phyloP scores from a whole-genome alignment of 2,888 invertebrate genomes.

The Rotaria socialis region DNA sequence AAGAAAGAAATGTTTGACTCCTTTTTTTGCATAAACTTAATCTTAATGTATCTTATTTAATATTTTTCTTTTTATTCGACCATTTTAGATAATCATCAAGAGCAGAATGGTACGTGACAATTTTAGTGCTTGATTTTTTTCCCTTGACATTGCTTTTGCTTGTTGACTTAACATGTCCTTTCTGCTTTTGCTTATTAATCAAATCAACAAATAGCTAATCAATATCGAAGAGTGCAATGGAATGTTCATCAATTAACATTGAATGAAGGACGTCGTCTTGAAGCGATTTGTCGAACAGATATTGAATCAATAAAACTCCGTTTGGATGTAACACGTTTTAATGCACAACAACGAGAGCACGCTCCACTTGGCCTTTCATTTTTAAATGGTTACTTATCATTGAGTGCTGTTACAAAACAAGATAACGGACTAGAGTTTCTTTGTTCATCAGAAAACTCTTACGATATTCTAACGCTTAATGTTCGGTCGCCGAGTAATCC shows the following conservation, averaged over 20 bases:
- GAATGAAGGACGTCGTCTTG: neutral
- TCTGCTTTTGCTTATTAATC: slow-evolving; percentile 10
- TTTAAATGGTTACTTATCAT: neutral
- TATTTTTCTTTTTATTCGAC: neutral
- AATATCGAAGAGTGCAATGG: neutral
- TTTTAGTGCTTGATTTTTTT: neutral
- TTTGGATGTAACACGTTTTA: neutral
- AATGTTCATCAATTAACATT: neutral
- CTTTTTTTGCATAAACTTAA: neutral
- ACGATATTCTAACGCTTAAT: neutral
- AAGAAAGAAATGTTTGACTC: neutral
- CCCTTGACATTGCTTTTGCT: neutral
- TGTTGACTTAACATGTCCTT: neutral
- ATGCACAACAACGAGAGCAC: neutral
- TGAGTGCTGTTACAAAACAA: slow-evolving; percentile 7
- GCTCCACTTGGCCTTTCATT: neutral
- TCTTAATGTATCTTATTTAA: neutral
- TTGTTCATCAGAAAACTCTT: neutral
- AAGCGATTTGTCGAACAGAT: neutral
- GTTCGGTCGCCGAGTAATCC: slow-evolving; percentile 24
- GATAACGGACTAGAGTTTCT: slow-evolving; percentile 24
- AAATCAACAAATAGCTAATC: neutral
- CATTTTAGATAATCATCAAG: neutral
- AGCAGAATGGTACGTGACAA: neutral
- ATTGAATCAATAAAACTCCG: neutral